Percentiles rank a stretch among this genome's conserved stretches.
Conservation (phyloP, 1,140 invertebrate genomes). For the Nixonia krombeini region DNA sequence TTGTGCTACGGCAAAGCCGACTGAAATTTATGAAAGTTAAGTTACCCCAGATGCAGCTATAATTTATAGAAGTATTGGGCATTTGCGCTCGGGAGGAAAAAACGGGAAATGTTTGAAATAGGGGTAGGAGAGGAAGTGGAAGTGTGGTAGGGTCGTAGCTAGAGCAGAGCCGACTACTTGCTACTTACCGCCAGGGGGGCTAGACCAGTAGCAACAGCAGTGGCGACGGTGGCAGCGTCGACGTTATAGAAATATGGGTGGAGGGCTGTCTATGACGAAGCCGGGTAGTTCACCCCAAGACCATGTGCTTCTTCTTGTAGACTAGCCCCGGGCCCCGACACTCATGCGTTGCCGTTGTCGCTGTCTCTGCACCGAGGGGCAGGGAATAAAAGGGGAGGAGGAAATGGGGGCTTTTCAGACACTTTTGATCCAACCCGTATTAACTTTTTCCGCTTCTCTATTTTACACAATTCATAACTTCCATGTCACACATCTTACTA, state of each 20-base stretch:
- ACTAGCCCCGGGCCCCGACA: too few relatives aligned
- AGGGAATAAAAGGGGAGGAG: not conserved
- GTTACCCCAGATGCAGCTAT: not conserved
- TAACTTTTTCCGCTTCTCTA: not conserved
- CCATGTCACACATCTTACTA: too few relatives aligned
- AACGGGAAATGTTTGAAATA: not conserved
- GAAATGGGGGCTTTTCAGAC: not conserved
- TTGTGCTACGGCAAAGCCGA: not conserved
- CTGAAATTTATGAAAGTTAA: slow-evolving; percentile 1
- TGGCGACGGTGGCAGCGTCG: not conserved
- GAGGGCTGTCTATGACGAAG: not conserved
- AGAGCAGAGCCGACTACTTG: too few relatives aligned
- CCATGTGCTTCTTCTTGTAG: not conserved
- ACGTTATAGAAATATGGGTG: not conserved
- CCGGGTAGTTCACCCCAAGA: not conserved
- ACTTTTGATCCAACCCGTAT: not conserved
- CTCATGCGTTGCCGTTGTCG: not conserved
- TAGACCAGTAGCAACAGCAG: too few relatives aligned
- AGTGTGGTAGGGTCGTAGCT: too few relatives aligned
- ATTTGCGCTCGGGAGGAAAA: not conserved
- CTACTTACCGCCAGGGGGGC: too few relatives aligned
- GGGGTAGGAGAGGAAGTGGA: not conserved
- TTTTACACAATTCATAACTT: too few relatives aligned
- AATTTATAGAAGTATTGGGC: not conserved
- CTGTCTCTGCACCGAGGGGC: not conserved